phyloP scores from a whole-genome alignment of 2,113 vertebrate species.

The Turdus rufiventris region DNA sequence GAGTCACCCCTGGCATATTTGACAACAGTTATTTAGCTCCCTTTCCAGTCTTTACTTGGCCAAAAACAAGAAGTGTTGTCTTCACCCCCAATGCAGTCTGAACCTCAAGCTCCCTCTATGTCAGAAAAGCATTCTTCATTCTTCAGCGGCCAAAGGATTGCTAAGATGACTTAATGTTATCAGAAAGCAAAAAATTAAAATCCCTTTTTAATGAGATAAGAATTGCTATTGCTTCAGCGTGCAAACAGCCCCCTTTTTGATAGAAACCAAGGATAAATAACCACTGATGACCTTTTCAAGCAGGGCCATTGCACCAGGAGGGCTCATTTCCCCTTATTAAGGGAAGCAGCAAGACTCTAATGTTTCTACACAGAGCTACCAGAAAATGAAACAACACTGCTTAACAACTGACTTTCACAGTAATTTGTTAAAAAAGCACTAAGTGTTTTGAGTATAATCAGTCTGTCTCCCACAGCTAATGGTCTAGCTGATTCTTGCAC shows the following conservation, averaged over 20 bases:
- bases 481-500: not conserved
- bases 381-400: not conserved
- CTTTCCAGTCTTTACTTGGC: not conserved
- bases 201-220: conserved; percentile 31
- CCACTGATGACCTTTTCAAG: not conserved
- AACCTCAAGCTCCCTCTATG: not conserved
- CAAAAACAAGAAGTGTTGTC: not conserved
- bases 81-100: not conserved
- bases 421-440: conserved; percentile 22
- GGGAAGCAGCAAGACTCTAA: not conserved
- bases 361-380: not conserved
- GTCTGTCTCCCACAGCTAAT: conserved; percentile 15
- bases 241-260: not conserved
- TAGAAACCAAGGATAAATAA: conserved; percentile 1
- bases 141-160: not conserved
- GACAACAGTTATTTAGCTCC: not conserved
- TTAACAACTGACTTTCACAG: not conserved
- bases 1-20: not conserved
- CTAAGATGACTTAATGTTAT: not conserved
- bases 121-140: not conserved
- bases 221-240: not conserved
- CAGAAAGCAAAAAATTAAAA: not conserved
- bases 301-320: conserved; percentile 1
- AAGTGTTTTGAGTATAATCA: not conserved
- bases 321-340: conserved; percentile 18